Base-by-base conservation (phyloP, 2,888 invertebrate species). In the Ceriagrion tenellum region DNA sequence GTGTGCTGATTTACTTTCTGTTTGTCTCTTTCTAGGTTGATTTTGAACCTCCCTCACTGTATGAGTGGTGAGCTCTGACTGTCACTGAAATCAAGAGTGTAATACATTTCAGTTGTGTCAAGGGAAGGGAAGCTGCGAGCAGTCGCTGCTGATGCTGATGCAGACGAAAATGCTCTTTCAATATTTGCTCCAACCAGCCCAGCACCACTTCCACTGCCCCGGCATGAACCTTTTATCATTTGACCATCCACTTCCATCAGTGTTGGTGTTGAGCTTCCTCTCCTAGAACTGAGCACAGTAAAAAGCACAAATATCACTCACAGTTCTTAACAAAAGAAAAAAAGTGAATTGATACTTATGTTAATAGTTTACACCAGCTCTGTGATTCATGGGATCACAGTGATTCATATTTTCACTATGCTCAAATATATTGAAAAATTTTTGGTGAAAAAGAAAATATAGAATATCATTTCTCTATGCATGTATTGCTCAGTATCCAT, bases 1-100 rank as follows among this genome's bases (percentile, higher is more conserved):
- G 89, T 55, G 55, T 55, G 55, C 63, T 93, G 18, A 63, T 93
- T 47, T 59, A 91, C 63, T 59, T 47, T 63, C 35, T 26, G 26
- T 69, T 69, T 74, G 47, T 47, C 47, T 23, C 69, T 26, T 26
- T 55, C n/a, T 40, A 74, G 26, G 55, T 55, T 95, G 55, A 40
- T 40, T 20, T 95, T 12, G 30, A 55, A 55, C 74, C 13, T 89
- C 56, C 35, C 89, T 95, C 96, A 98, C 97, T 98, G 98, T 96
- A 98, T 98, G 96, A 98, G 97, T 56, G 98, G 98, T 35, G 98
- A 98, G 96, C 98, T 98, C 97, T 98, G 98, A 96, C 98, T 98
- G 97, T 98, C 98, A 96, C 98, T 98, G 97, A 98, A 98, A 97
- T 98, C 98, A 96, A 98, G 97, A 91, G 98, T 98, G 97, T 98